Evolutionary conservation across 2,888 invertebrate genomes (phyloP).

Genomic region (Zygothrica quintamaculata): DNA sequence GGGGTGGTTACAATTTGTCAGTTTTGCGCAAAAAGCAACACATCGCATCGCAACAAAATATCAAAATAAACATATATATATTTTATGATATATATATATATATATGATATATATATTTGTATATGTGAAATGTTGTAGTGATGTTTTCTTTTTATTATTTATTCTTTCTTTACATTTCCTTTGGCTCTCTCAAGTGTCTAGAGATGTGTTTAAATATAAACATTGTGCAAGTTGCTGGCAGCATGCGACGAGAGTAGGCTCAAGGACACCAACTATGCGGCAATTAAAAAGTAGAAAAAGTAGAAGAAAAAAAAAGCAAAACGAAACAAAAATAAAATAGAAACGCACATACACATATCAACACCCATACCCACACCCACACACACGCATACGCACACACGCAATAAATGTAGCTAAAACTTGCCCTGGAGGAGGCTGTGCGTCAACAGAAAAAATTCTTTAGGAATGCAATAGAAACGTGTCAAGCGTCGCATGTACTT

Average conservation of each 20-base stretch:
- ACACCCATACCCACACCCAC: not conserved
- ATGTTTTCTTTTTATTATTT: conserved; percentile 2
- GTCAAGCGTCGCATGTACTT: conserved; percentile 45
- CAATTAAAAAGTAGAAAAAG: conserved; percentile 49
- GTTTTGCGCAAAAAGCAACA: conserved; percentile 24
- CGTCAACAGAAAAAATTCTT: conserved; percentile 40
- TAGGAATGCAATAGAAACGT: conserved; percentile 50
- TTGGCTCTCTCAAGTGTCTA: conserved; percentile 25
- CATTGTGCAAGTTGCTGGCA: conserved; percentile 34
- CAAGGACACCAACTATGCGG: conserved; percentile 61
- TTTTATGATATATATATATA: conserved; percentile 1
- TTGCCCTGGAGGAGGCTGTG: conserved; percentile 55
- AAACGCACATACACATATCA: conserved; percentile 29
- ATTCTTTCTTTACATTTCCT: conserved; percentile 3
- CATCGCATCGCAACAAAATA: conserved; percentile 23
- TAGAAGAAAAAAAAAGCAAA: conserved; percentile 19
- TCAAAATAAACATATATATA: conserved; percentile 23
- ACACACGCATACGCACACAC: conserved; percentile 2
- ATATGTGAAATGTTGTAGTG: conserved; percentile 8
- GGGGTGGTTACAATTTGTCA: conserved; percentile 8
- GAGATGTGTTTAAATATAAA: conserved; percentile 62
- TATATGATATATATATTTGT: conserved; percentile 1
- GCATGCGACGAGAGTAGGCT: conserved; percentile 30
- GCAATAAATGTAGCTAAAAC: conserved; percentile 1
- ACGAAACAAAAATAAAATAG: conserved; percentile 48